Evolutionary conservation across 2,888 invertebrate species (phyloP), one percentile per base, ranked within the genome.

Genomic region (Drosophila mercatorum): DNA sequence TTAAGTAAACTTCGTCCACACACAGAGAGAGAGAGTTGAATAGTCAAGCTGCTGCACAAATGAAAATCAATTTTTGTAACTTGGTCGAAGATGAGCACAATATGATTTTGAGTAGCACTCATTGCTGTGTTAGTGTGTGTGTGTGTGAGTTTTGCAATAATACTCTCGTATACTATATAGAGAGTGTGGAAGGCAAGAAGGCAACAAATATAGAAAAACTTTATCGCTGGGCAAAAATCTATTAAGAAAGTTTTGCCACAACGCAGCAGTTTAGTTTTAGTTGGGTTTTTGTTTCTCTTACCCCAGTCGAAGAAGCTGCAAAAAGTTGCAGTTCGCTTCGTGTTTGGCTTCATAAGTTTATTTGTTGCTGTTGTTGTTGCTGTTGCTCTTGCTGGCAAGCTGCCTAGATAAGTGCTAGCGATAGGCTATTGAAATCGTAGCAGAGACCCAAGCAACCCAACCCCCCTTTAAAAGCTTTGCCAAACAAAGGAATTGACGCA

Each of bases 191-290:
- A 49, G 31, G 17, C 36, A n/a, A 17, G 22, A 14, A 12, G 26
- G 38, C 26, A 47, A 41, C 10, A 75, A 61, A 80, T 63, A 62
- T 67, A 51, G 55, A 67, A 71, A 84, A 86, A 85, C 66, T 85
- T 86, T 81, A 83, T 85, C 78, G 72, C 75, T 68, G 80, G 69
- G 78, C 72, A 75, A 76, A 86, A 86, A 88, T 82, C 86, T 86
- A 86, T 86, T 86, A 86, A 86, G 88, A 86, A 86, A 86, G 83
- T 86, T 84, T 82, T 73, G 75, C 80, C 81, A 82, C 82, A 82
- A 66, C 82, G 75, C 83, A 83, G 83, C 83, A 84, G 85, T 81
- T 84, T 55, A 28, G 41, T 41, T 55, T 78, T 72, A 72, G 61
- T 80, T 82, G 53, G 69, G 67, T 58, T 82, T 75, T 81, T 80